Evolutionary conservation across 2,797 vertebrate genomes (phyloP).

Genomic region (Megaceryle alcyon): DNA sequence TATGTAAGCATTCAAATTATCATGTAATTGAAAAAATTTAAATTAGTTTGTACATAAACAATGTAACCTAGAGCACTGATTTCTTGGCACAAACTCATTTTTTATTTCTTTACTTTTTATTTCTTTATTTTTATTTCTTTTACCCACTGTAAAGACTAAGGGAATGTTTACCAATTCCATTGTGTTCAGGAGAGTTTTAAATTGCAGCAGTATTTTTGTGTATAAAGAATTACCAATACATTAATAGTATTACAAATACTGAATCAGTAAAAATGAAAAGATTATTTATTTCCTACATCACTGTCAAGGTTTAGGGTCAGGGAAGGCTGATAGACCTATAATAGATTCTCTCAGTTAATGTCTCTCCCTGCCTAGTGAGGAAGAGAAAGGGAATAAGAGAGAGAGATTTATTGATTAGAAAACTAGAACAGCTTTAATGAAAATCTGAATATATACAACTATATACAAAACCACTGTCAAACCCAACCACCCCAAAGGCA

Average conservation of each 20-base stretch:
- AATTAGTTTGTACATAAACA: background rate
- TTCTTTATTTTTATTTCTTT: background rate
- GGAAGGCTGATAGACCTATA: too few species aligned
- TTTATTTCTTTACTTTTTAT: background rate
- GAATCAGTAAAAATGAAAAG: slow-evolving; percentile 34
- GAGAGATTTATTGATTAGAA: too few species aligned
- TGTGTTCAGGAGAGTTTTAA: background rate
- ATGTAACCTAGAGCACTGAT: background rate
- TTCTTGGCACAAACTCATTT: background rate
- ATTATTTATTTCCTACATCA: slow-evolving; percentile 17
- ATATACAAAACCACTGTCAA: too few species aligned
- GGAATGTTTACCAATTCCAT: background rate
- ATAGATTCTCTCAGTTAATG: too few species aligned
- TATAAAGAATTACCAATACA: background rate
- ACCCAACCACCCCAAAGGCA: too few species aligned
- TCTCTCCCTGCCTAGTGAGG: too few species aligned
- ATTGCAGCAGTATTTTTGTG: background rate
- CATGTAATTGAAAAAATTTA: background rate
- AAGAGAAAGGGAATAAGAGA: too few species aligned
- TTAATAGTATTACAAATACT: background rate
- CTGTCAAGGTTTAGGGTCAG: too few species aligned
- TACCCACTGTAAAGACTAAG: background rate
- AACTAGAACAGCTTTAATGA: too few species aligned
- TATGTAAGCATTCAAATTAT: background rate
- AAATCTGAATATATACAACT: too few species aligned